Base-by-base conservation (phyloP, 2,888 invertebrate species). In the Psylliodes chrysocephalus region DNA sequence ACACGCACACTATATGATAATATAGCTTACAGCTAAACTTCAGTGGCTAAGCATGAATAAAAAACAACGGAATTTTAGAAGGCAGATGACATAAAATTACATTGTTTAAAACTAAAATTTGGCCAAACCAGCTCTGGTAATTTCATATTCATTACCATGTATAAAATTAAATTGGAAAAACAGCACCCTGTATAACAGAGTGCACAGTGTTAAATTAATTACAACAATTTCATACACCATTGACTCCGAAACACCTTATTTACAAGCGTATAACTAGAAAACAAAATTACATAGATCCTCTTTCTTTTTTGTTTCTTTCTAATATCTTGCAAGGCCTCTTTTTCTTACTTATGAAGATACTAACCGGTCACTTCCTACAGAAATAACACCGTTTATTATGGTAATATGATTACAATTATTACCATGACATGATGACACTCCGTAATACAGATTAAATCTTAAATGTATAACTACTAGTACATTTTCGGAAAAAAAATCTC, bases 321-420 rank as follows among this genome's bases (percentile, higher is more conserved):
- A 17, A 57, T 33, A 49, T 25, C 49, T 49, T 30, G 49, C 46
- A 22, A 12, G 7, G 30, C 28, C 3, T 49, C 30, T 30, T 49
- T 28, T 49, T 49, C 2, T 15, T 49, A 6, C 49, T 28, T 49
- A 1, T 10, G 49, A 49, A 25, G 25, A 18, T 19, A 25, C 25
- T 57, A 33, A 51, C 17, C 14, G 59, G 28, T 22, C 12, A 59
- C 49, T 59, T 59, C 59, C 59, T 59, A 38, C 8, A 59, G 51
- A 49, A 18, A 18, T 35, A 54, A 42, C 40, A 49, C 49, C 49
- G 22, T 49, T 59, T 59, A 59, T 49, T 59, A 59, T 59, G 59
- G 49, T 59, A 59, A 59, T 59, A 40, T 49, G 8, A 59, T 59
- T 30, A 59, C 59, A 17, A 59, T 46, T 57, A 57, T 57, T 35